Base-by-base conservation (phyloP, 1,140 invertebrate genomes). In the Trichonephila clavipes region DNA sequence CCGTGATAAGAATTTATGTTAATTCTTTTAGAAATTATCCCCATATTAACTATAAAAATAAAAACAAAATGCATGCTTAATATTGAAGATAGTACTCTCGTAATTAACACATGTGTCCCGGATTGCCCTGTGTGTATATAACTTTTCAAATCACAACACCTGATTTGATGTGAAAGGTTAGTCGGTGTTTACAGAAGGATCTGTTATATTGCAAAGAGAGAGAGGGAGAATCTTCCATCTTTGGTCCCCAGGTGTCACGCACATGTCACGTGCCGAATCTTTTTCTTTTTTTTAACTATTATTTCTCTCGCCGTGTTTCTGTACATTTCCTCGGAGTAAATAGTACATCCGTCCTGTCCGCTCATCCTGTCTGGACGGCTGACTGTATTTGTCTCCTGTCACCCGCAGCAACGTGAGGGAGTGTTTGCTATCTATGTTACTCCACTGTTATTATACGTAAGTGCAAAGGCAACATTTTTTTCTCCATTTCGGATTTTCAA, bases 171-270 rank as follows among this genome's bases (percentile, higher is more conserved):
- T 51, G 51, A 10, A 51, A 51, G 51, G 51, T 51, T 51, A 51
- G 51, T 51, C 51, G 51, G 10, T 51, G 51, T 51, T 51, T 10
- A 10, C 7, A 51, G 10, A 10, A 12, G 51, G 10, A 51, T 51
- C 51, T 51, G 7, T 7, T 51, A 51, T 51, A 51, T 51, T 51
- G 7, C 51, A 2, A 40, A 40, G 34, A 77, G 24, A 16, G 72
- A 4, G 18, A 18, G 12, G 28, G 28, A n/a, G 88, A 44, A 28
- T 16, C 28, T 87, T 12, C 34, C 44, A 19, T 51, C 12, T 10
- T 12, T 51, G 51, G n/a, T 24, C 40, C 28, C 72, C 89, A 90
- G 89, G 59, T 90, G 89, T 82, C 58, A 82, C 58, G 24, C 89
- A 90, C 62, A 21, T 90, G 89, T 82, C 89, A 82, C 51, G 89